phyloP scores from a whole-genome alignment of 2,888 invertebrate species.

The Eupithecia insigniata region DNA sequence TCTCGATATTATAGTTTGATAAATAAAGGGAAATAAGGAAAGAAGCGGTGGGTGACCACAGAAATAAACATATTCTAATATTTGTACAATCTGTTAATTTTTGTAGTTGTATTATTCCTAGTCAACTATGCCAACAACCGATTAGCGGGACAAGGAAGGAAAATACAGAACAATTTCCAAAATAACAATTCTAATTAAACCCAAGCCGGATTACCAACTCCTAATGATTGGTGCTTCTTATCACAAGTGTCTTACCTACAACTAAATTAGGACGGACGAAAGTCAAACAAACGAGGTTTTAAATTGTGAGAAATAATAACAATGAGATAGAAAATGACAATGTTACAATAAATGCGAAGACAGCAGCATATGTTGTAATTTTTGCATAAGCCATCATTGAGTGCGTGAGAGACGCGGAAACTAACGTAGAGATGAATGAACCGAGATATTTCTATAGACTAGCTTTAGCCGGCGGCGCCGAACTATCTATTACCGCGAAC shows the following conservation, averaged over 20 bases:
- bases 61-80: too few relatives aligned
- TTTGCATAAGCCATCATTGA: slow-evolving; percentile 63
- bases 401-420: slow-evolving; percentile 58
- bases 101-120: neutral
- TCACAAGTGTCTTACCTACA: slow-evolving; percentile 25
- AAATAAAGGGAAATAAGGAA: neutral
- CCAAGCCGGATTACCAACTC: neutral
- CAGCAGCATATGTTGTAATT: slow-evolving; percentile 58
- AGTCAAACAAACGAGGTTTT: slow-evolving; percentile 30
- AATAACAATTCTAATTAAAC: neutral
- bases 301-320: slow-evolving; percentile 58
- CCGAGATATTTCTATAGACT: slow-evolving; percentile 35
- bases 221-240: slow-evolving; percentile 22
- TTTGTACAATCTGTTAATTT: neutral
- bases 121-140: neutral
- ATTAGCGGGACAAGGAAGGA: neutral
- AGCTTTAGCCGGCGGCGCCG: slow-evolving; percentile 11
- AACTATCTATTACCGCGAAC: slow-evolving; percentile 14
- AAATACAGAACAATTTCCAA: neutral
- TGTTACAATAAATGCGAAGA: slow-evolving; percentile 44
- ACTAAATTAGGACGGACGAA: slow-evolving; percentile 51
- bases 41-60: neutral
- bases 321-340: slow-evolving; percentile 55
- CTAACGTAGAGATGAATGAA: slow-evolving; percentile 41
- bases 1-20: neutral